phyloP scores from a whole-genome alignment of 2,888 invertebrate species.

The Harmothoe impar region DNA sequence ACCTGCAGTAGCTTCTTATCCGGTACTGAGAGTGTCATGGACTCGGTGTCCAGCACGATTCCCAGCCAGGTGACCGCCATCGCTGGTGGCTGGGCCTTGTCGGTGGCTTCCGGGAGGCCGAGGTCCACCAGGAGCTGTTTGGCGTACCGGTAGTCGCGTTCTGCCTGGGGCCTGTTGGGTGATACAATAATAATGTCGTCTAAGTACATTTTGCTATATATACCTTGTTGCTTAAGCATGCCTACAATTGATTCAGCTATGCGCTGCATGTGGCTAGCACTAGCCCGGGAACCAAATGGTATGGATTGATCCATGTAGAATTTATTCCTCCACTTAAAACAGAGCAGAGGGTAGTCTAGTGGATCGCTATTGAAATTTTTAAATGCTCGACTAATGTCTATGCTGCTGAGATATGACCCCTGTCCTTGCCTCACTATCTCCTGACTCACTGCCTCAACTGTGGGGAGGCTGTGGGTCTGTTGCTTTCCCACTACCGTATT shows the following conservation, averaged over 20 bases:
- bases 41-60: too few species aligned
- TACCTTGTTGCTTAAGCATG: neutral
- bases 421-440: neutral
- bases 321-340: neutral
- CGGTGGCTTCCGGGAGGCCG: neutral
- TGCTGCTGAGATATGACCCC: neutral
- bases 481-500: neutral
- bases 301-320: neutral
- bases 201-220: neutral
- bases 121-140: neutral
- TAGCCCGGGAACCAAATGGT: neutral
- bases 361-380: neutral
- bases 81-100: neutral
- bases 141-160: neutral
- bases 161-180: neutral
- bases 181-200: neutral
- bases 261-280: too few species aligned
- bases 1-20: neutral
- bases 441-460: neutral
- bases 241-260: neutral
- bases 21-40: neutral
- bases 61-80: neutral
- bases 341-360: neutral
- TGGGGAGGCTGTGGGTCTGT: neutral
- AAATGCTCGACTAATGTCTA: neutral